Conservation (phyloP, 2,797 vertebrate species). For the Myiotriccus ornatus region DNA sequence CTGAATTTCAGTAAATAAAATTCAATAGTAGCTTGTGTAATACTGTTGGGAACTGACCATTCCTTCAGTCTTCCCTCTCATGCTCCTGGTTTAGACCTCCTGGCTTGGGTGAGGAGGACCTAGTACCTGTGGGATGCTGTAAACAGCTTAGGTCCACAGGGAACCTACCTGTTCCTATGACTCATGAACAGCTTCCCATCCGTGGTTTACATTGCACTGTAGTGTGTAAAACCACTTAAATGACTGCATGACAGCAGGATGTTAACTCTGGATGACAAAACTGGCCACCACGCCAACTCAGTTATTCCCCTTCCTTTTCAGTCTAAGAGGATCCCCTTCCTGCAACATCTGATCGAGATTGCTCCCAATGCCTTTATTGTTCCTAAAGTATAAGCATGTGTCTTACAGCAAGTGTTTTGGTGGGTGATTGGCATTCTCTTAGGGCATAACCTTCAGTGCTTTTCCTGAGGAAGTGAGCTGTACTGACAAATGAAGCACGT, state of each 20-base stretch:
- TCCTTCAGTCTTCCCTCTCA: accelerated
- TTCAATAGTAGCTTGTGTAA: neutral
- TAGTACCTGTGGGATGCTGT: accelerated
- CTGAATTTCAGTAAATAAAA: neutral
- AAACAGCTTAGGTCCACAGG: neutral
- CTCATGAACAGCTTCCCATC: neutral
- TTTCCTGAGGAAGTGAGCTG: constrained; percentile 60
- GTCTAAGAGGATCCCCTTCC: neutral
- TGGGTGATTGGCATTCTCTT: neutral
- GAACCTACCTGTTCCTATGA: neutral
- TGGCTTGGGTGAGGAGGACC: neutral
- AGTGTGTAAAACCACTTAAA: neutral
- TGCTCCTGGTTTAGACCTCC: neutral
- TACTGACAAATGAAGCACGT: constrained; percentile 19
- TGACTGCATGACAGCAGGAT: neutral
- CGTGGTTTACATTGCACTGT: accelerated
- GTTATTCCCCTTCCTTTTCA: neutral
- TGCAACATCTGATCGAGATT: neutral
- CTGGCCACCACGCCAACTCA: accelerated
- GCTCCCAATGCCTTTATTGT: neutral
- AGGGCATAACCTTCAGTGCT: neutral
- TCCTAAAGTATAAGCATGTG: neutral
- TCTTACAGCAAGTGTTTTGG: neutral
- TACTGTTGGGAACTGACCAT: neutral
- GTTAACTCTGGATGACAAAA: neutral